Evolutionary conservation across 2,113 vertebrate genomes (phyloP).

Genomic region (Rhinichthys klamathensis): DNA sequence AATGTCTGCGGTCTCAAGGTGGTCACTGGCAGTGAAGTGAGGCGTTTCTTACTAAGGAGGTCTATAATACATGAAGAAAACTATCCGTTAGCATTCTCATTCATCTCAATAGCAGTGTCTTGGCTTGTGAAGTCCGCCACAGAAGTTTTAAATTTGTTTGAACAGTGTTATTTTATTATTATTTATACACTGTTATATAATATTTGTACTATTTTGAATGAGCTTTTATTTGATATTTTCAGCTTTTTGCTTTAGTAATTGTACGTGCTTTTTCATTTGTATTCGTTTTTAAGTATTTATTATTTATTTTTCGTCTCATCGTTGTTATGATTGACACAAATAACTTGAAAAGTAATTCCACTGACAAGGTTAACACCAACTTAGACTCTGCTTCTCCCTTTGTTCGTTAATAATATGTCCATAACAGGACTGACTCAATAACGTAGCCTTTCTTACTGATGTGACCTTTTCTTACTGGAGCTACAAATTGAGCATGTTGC

Average conservation of each 20-base stretch:
- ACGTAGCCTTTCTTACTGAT: constrained; percentile 16
- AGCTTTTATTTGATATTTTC: too few species aligned
- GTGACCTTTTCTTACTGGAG: constrained; percentile 25
- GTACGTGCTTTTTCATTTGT: neutral
- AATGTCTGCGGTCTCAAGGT: neutral
- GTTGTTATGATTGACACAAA: neutral
- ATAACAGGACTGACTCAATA: constrained; percentile 31
- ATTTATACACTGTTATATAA: neutral
- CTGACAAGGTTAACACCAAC: neutral
- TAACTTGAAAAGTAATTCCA: constrained; percentile 6
- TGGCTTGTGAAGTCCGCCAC: neutral
- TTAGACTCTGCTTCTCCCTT: constrained; percentile 8
- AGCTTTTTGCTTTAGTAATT: neutral
- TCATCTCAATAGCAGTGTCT: neutral
- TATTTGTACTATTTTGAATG: neutral
- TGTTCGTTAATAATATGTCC: constrained; percentile 30
- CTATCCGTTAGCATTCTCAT: neutral
- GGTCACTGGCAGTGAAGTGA: neutral
- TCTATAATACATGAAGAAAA: neutral
- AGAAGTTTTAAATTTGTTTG: neutral
- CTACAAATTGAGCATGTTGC: constrained; percentile 33
- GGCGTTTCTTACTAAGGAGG: neutral
- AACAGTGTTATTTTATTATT: neutral
- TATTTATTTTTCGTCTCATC: too few species aligned
- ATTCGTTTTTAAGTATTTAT: neutral